Evolutionary conservation across 2,888 invertebrate genomes (phyloP).

Genomic region (Hirtodrosophila duncani): DNA sequence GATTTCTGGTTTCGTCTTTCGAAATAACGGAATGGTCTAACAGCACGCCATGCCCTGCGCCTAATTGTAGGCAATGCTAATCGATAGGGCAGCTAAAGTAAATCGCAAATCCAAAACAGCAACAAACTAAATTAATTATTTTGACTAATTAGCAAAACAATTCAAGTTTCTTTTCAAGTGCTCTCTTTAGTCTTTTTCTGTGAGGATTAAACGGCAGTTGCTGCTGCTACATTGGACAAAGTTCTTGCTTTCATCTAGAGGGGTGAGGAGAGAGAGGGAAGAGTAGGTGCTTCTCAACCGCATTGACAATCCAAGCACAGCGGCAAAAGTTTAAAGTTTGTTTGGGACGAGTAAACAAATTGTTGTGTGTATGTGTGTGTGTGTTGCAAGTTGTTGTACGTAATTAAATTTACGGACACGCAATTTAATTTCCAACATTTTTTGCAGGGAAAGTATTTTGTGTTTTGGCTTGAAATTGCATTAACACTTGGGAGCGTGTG

Average conservation of each 20-base stretch:
- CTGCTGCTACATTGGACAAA: constrained; percentile 18
- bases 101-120: constrained; percentile 16
- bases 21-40: constrained; percentile 56
- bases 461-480: no score
- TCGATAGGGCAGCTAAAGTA: constrained; percentile 29
- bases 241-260: constrained; percentile 14
- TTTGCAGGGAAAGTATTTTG: no score
- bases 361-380: no score
- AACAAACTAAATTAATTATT: constrained; percentile 58
- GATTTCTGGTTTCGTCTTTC: constrained; percentile 22
- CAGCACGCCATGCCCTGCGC: constrained; percentile 43
- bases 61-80: constrained; percentile 4
- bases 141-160: constrained; percentile 61
- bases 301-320: constrained; percentile 50
- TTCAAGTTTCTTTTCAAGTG: constrained; percentile 40
- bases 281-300: constrained; percentile 21
- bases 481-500: no score
- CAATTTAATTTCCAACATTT: constrained; percentile 30
- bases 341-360: constrained; percentile 69
- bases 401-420: constrained; percentile 63
- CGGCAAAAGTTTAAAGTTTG: constrained; percentile 61
- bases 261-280: neutral
- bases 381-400: constrained; percentile 53
- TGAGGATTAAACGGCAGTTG: constrained; percentile 5
- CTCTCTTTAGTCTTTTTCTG: constrained; percentile 34